Percentiles rank a stretch among this genome's conserved stretches.
Conservation (phyloP, 2,113 vertebrate genomes). For the Hirundichthys speculiger region DNA sequence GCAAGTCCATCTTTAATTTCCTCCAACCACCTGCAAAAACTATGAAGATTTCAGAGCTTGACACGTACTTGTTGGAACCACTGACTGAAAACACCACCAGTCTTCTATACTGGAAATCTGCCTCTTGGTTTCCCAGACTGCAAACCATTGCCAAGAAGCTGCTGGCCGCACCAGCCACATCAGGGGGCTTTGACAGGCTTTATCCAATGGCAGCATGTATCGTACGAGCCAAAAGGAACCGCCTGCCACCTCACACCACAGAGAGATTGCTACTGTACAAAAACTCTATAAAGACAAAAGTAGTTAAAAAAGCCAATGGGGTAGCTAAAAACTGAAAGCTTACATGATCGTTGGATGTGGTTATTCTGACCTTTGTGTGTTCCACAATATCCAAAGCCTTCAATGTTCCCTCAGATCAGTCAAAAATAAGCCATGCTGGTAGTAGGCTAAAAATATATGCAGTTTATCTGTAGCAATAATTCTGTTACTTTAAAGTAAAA, state of each 20-base stretch:
- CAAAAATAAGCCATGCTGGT: too few species aligned
- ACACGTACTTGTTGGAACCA: slow-evolving; percentile 73
- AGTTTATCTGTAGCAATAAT: background rate
- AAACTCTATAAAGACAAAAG: slow-evolving; percentile 63
- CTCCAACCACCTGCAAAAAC: slow-evolving; percentile 60
- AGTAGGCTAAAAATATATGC: background rate
- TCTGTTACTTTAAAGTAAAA: background rate
- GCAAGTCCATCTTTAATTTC: slow-evolving; percentile 65
- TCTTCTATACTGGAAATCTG: slow-evolving; percentile 72
- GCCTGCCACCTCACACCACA: slow-evolving; percentile 74
- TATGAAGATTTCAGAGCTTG: slow-evolving; percentile 65
- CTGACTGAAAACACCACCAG: slow-evolving; percentile 48
- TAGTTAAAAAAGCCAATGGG: slow-evolving; percentile 25
- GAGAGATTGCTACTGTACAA: slow-evolving; percentile 80
- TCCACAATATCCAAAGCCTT: background rate
- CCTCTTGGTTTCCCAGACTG: slow-evolving; percentile 69
- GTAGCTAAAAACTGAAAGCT: slow-evolving; percentile 34
- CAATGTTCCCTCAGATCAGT: too few species aligned
- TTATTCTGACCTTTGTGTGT: too few species aligned
- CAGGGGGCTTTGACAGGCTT: slow-evolving; percentile 78
- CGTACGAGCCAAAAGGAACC: slow-evolving; percentile 74
- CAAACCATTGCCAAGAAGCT: slow-evolving; percentile 68
- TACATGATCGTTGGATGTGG: background rate
- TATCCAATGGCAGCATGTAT: slow-evolving; percentile 74
- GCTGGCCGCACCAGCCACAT: slow-evolving; percentile 73